phyloP scores from a whole-genome alignment of 1,140 invertebrate genomes.

The Copidosoma floridanum region DNA sequence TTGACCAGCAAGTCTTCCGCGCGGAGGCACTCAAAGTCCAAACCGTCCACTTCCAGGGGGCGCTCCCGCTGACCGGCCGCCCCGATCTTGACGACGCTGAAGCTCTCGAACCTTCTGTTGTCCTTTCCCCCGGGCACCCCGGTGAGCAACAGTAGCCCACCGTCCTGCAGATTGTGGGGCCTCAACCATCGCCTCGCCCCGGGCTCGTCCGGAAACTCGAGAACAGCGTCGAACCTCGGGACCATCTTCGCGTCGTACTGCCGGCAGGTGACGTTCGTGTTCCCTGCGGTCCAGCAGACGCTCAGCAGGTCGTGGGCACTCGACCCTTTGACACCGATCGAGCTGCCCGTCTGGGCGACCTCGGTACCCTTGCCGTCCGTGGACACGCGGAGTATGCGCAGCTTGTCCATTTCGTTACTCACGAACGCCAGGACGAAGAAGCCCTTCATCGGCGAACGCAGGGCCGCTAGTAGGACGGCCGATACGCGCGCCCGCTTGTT shows the following conservation, averaged over 20 bases:
- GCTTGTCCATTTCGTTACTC: background rate
- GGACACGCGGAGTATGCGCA: background rate
- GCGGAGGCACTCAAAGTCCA: background rate
- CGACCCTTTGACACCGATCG: background rate
- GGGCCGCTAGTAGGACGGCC: background rate
- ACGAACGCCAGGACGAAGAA: background rate
- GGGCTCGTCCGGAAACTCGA: background rate
- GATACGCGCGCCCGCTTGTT: background rate
- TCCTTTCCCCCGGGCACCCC: background rate
- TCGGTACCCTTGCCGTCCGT: background rate
- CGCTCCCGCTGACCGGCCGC: background rate
- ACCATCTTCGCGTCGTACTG: background rate
- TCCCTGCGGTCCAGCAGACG: background rate
- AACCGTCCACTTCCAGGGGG: background rate
- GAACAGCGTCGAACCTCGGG: background rate
- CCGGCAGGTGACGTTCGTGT: constrained; percentile 1
- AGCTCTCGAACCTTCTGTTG: background rate
- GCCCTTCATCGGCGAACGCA: background rate
- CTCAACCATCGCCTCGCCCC: background rate
- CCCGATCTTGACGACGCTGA: constrained; percentile 1
- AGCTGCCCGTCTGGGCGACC: background rate
- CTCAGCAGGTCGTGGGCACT: background rate
- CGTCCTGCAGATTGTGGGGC: background rate
- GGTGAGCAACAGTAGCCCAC: constrained; percentile 1
- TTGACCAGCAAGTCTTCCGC: background rate